These are phyloP conservation scores for Antennarius maculatus DNA, from an alignment of 2,797 vertebrate species.

Conservation along the genomic window DNA sequence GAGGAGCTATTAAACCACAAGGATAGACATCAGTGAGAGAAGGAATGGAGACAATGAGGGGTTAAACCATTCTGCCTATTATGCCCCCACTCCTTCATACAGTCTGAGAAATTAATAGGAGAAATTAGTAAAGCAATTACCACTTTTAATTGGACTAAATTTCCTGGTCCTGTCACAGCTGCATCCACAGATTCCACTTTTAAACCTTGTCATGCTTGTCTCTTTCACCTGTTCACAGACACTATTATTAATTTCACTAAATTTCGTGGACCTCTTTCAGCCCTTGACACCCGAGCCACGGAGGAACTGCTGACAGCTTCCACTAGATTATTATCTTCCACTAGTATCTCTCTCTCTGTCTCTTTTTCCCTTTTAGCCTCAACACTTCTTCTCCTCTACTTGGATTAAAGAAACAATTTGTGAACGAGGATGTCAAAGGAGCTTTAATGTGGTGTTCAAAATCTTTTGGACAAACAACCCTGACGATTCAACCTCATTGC, in stretches of 20 bases:
- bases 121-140: constrained; percentile 87
- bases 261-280: constrained; percentile 79
- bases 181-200: constrained; percentile 74
- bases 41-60: constrained; percentile 61
- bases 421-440: constrained; percentile 36
- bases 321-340: constrained; percentile 68
- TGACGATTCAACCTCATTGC: background rate
- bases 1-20: constrained; percentile 58
- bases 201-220: constrained; percentile 58
- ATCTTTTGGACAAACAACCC: constrained; percentile 32
- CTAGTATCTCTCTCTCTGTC: constrained; percentile 50
- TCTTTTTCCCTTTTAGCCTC: constrained; percentile 34
- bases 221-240: constrained; percentile 71
- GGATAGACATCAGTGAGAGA: constrained; percentile 46
- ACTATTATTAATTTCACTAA: constrained; percentile 83
- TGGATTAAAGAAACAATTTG: constrained; percentile 43
- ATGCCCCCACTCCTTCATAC: constrained; percentile 78
- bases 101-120: constrained; percentile 82
- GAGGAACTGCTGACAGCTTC: constrained; percentile 78
- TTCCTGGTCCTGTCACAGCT: constrained; percentile 83
- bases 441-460: constrained; percentile 33
- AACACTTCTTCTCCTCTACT: constrained; percentile 40
- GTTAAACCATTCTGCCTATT: constrained; percentile 82
- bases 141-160: constrained; percentile 87
- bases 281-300: constrained; percentile 79